These are phyloP conservation scores for Acanthochromis polyacanthus DNA, from an alignment of 2,113 vertebrate genomes.

Conservation along the genomic window DNA sequence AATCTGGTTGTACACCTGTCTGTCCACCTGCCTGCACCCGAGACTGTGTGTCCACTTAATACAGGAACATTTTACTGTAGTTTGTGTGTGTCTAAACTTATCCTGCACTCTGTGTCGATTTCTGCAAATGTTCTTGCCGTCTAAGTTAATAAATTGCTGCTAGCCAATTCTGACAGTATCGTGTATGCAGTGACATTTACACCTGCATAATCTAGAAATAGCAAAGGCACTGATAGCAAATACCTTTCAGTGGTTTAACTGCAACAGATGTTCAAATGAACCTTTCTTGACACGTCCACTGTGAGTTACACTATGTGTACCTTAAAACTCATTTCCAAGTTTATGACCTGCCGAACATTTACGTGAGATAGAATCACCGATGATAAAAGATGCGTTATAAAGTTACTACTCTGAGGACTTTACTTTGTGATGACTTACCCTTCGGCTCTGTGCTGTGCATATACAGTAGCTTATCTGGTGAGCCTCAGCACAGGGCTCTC, in stretches of 20 bases:
- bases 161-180: not conserved
- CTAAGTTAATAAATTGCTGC: not conserved
- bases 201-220: not conserved
- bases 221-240: not conserved
- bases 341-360: slow-evolving; percentile 11
- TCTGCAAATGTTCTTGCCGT: not conserved
- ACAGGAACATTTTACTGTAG: not conserved
- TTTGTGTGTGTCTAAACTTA: slow-evolving; percentile 2
- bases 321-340: slow-evolving; percentile 13
- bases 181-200: too few relatives aligned
- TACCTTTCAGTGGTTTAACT: not conserved
- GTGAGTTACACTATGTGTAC: not conserved
- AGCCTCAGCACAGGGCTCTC: slow-evolving; percentile 25
- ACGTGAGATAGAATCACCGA: slow-evolving; percentile 25
- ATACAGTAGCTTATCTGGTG: slow-evolving; percentile 35
- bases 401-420: slow-evolving; percentile 1
- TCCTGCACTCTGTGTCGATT: not conserved
- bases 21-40: not conserved
- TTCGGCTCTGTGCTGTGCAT: slow-evolving; percentile 25
- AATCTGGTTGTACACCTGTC: slow-evolving; percentile 30
- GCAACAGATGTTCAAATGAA: not conserved
- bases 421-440: not conserved
- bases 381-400: slow-evolving; percentile 25
- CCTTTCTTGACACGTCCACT: slow-evolving; percentile 6
- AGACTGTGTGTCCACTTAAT: not conserved